These are phyloP conservation scores for Globia sparganii DNA, from an alignment of 2,888 invertebrate genomes.

Conservation along the genomic window DNA sequence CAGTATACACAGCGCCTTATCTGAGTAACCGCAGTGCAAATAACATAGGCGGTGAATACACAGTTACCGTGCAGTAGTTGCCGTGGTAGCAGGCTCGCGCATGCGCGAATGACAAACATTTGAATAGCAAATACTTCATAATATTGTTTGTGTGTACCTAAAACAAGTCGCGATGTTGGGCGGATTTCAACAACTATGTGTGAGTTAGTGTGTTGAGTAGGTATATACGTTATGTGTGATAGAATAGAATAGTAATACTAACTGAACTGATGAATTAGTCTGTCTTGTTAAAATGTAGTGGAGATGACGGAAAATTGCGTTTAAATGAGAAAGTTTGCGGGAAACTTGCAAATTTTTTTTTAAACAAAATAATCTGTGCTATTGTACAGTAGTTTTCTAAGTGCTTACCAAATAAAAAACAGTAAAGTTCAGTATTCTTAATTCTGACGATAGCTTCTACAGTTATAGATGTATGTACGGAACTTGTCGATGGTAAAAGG, in stretches of 20 bases:
- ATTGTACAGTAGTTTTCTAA: too few relatives aligned
- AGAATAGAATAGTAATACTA: too few relatives aligned
- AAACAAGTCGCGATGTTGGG: conserved; percentile 42
- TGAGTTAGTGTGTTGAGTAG: conserved; percentile 41
- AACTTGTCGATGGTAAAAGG: neutral
- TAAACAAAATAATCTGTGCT: neutral
- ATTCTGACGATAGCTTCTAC: neutral
- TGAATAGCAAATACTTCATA: conserved; percentile 4
- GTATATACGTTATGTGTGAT: neutral
- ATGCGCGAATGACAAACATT: conserved; percentile 16
- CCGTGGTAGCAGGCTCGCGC: neutral
- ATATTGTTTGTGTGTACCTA: conserved; percentile 3
- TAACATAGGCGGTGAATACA: conserved; percentile 19
- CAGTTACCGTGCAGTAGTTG: conserved; percentile 38
- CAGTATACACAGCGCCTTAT: conserved; percentile 12
- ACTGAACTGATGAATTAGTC: neutral
- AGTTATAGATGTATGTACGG: neutral
- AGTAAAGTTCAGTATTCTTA: too few relatives aligned
- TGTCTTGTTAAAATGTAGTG: neutral
- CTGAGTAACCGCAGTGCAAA: conserved; percentile 34
- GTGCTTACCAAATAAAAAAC: neutral
- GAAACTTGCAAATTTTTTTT: neutral
- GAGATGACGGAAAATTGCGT: neutral
- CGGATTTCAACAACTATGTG: conserved; percentile 44
- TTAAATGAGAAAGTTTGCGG: neutral